Conservation (phyloP, 2,113 vertebrate species). For the Rattus norvegicus region DNA sequence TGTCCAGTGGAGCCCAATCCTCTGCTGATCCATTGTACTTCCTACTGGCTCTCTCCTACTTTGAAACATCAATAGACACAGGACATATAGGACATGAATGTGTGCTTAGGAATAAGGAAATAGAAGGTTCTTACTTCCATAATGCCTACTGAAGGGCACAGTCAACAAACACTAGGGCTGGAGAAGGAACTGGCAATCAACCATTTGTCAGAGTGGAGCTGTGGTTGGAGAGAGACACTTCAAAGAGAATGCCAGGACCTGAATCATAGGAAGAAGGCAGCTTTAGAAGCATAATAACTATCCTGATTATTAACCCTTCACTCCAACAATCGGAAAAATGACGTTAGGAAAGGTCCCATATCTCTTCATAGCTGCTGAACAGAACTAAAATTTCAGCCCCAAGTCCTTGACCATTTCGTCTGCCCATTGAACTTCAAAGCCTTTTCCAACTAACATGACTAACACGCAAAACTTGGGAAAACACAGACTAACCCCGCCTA, state of each 20-base stretch:
- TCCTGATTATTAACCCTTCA: neutral
- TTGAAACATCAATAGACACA: neutral
- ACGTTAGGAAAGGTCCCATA: neutral
- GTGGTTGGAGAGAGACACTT: neutral
- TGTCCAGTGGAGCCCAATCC: neutral
- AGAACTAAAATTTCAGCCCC: neutral
- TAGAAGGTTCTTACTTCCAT: neutral
- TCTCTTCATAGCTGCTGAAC: neutral
- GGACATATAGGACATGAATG: neutral
- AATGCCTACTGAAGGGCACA: neutral
- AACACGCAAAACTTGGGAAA: neutral
- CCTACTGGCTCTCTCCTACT: neutral
- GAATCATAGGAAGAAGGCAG: neutral
- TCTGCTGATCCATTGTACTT: neutral
- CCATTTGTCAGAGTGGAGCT: neutral
- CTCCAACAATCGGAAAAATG: conserved; percentile 20
- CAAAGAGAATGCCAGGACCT: neutral
- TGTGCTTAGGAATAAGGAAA: conserved; percentile 16
- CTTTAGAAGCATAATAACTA: neutral
- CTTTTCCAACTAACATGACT: conserved; percentile 25
- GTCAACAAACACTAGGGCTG: neutral
- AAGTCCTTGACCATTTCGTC: neutral
- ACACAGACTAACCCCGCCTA: neutral
- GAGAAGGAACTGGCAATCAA: neutral
- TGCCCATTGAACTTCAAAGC: conserved; percentile 43